Evolutionary conservation across 2,888 invertebrate genomes (phyloP).

Genomic region (Cheilosia impressa): DNA sequence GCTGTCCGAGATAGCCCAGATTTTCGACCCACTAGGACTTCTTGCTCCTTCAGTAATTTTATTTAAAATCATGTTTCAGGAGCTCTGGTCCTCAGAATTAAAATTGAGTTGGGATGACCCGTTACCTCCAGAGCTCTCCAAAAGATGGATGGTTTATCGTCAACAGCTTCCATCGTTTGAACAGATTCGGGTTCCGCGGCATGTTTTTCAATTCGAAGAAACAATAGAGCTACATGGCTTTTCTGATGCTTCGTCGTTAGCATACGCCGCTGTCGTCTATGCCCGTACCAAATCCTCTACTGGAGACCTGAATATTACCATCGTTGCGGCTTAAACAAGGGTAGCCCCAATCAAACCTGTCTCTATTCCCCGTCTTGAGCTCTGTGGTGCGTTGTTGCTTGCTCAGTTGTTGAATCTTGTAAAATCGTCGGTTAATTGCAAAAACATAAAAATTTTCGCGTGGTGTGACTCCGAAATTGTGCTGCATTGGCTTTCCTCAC

Average conservation of each 20-base stretch:
- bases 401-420: conserved; percentile 28
- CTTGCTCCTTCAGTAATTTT: conserved; percentile 20
- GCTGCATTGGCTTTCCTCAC: conserved; percentile 77
- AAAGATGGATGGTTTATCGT: not conserved
- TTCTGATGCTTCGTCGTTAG: conserved; percentile 14
- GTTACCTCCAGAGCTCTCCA: not conserved
- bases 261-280: too few species aligned
- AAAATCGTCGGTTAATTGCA: conserved; percentile 24
- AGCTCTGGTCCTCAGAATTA: not conserved
- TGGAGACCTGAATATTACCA: too few species aligned
- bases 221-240: conserved; percentile 18
- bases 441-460: conserved; percentile 29
- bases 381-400: too few species aligned
- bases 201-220: not conserved
- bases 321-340: too few species aligned
- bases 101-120: conserved; percentile 3
- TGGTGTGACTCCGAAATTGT: conserved; percentile 78
- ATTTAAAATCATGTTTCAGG: conserved; percentile 24
- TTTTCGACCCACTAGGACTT: conserved; percentile 22
- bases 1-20: conserved; percentile 4
- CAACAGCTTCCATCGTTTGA: conserved; percentile 4
- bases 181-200: conserved; percentile 9
- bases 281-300: too few species aligned
- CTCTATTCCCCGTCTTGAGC: too few species aligned
- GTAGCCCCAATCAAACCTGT: too few species aligned